Evolutionary conservation across 2,888 invertebrate species (phyloP), one percentile per base, ranked within the genome.

Genomic region (Rhingia rostrata): DNA sequence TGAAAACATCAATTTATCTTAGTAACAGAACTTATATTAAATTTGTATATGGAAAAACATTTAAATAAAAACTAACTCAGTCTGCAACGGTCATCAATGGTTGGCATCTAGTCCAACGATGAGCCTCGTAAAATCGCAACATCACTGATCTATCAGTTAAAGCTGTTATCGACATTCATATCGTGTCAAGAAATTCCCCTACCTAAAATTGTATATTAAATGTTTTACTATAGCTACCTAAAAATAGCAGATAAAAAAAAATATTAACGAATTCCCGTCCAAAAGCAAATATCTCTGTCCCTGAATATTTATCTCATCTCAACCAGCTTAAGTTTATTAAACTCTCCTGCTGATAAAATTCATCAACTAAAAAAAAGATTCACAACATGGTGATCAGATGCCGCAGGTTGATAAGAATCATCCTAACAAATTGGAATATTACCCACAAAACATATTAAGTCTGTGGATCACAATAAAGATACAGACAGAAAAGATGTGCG

Each of bases 401-500:
- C 22, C 32, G 45, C 37, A 14, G 35, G 30, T 49, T 49, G 51
- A 72, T 45, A 66, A 58, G 72, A n/a, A 7, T 30, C 0, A n/a
- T 6, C 45, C 47, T 39, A 79, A 60, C 64, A 60, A 66, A 73
- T 53, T 79, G 43, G 39, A 33, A 66, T 73, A 54, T 60, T 60
- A 10, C 61, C 54, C 58, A 66, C 39, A 39, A 10, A 53, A 12
- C 45, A 47, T 7, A 67, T 54, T 58, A 66, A 41, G 35, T 49
- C 39, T 47, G 4, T 51, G 43, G 56, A 67, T 51, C 12, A 80
- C 73, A 73, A 72, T 79, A 66, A 72, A 66, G 58, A 72, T 72
- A 79, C 53, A 30, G 9, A 39, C 45, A 45, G 33, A 47, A 61
- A 47, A 69, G 22, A 67, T 64, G 56, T 64, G 56, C 54, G 35